These are phyloP conservation scores for Typhlichthys subterraneus DNA, from an alignment of 2,797 vertebrate genomes.

Conservation along the genomic window DNA sequence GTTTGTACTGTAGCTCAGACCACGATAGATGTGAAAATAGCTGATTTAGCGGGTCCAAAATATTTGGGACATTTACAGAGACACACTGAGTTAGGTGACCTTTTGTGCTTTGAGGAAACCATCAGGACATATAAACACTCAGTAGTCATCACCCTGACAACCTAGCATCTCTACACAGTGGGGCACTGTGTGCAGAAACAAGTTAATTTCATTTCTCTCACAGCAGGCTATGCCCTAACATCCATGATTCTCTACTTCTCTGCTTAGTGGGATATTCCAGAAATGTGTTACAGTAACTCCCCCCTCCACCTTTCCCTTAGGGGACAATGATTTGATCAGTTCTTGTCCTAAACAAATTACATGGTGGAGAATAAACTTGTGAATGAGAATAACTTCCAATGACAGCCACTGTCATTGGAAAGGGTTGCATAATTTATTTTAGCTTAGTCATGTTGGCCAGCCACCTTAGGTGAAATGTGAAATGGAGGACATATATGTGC, in stretches of 20 bases:
- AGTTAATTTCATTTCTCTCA: constrained; percentile 63
- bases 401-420: constrained; percentile 18
- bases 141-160: constrained; percentile 41
- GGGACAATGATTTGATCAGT: constrained; percentile 45
- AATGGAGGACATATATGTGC: background rate
- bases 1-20: constrained; percentile 17
- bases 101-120: constrained; percentile 41
- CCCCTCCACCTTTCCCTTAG: constrained; percentile 29
- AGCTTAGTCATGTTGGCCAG: too few species aligned
- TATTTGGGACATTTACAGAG: constrained; percentile 35
- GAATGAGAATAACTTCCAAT: too few species aligned
- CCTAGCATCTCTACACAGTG: constrained; percentile 46
- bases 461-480: too few species aligned
- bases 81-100: constrained; percentile 33
- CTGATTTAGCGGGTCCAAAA: constrained; percentile 21
- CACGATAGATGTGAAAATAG: constrained; percentile 27
- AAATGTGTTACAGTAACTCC: background rate
- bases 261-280: constrained; percentile 53
- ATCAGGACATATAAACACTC: constrained; percentile 53
- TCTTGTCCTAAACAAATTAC: constrained; percentile 37
- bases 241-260: constrained; percentile 45
- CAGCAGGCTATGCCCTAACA: constrained; percentile 57
- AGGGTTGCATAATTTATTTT: constrained; percentile 24
- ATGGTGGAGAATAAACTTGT: background rate
- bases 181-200: constrained; percentile 61